Percentiles rank a stretch among this genome's conserved stretches.
phyloP scores from a whole-genome alignment of 2,113 vertebrate species.

The Marmota monax region DNA sequence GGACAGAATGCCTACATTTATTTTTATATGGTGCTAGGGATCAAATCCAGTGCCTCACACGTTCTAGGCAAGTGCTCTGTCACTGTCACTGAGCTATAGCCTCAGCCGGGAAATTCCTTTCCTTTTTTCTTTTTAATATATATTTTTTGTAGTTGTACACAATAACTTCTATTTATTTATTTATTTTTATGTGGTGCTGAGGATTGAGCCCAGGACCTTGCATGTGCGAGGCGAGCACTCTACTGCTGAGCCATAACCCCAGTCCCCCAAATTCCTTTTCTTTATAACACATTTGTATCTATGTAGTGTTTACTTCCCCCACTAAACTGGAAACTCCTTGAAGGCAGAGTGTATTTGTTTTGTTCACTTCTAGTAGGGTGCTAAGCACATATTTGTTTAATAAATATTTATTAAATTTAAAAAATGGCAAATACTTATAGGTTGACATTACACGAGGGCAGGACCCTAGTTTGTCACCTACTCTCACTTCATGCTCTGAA shows the following conservation, averaged over 20 bases:
- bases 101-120: not conserved
- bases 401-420: constrained; percentile 13
- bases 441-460: not conserved
- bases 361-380: constrained; percentile 16
- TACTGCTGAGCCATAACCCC: too few species aligned
- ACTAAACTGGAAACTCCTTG: constrained; percentile 11
- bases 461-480: not conserved
- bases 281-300: not conserved
- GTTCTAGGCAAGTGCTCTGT: too few species aligned
- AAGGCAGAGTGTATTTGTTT: not conserved
- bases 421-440: not conserved
- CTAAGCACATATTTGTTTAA: constrained; percentile 16
- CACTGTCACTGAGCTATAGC: too few species aligned
- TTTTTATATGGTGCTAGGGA: too few species aligned
- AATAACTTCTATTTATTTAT: too few species aligned
- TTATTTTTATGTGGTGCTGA: too few species aligned
- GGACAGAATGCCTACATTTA: too few species aligned
- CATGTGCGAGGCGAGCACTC: too few species aligned
- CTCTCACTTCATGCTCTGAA: not conserved
- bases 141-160: too few species aligned
- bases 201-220: too few species aligned
- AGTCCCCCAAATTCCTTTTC: not conserved
- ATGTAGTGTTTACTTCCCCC: not conserved
- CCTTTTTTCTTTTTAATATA: not conserved
- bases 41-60: too few species aligned